Base-by-base conservation (phyloP, 2,113 vertebrate species). In the Antennarius striatus region DNA sequence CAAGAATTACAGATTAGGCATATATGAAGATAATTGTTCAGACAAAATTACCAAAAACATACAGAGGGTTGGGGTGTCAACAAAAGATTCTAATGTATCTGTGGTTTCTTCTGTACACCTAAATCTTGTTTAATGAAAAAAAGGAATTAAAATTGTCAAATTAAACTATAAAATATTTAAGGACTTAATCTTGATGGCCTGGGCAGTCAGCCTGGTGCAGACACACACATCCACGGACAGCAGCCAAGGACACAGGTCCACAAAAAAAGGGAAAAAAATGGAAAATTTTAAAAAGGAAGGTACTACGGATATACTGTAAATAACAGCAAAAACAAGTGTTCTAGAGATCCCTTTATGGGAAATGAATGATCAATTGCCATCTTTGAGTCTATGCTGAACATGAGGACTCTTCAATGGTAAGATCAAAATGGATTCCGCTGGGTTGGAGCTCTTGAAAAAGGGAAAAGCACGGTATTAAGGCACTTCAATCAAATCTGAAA, bases 401-500 rank as follows among this genome's bases (percentile, higher is more conserved):
- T 62, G 40, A 76, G 58, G 58, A 60, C 43, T 7, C 36, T 56
- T 75, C 12, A 64, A 36, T 4, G 9, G 61, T 5, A 14, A 17
- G 3, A 29, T 22, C 40, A 14, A 39, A 80, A 73, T 17, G 57
- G 30, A 71, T 77, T 83, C 56, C 17, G 28, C 13, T 36, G 43
- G 17, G 46, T 46, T 66, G 54, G 49, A 50, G 42, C 74, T 69
- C 32, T 83, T 47, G 10, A 81, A 50, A 54, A 6, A 16, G 39
- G 42, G 15, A 17, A 53, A 56, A 55, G 2, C 12, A 52, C 13
- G 32, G 30, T 75, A 73, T 62, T 63, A 63, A 73, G 76, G 42
- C 61, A 65, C 84, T 90, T 82, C 71, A 85, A 72, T 87, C 67
- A 67, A 40, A 68, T 45, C 28, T 30, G 59, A 80, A 59, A 72